phyloP scores from a whole-genome alignment of 2,113 vertebrate genomes.

The Vulpes vulpes region DNA sequence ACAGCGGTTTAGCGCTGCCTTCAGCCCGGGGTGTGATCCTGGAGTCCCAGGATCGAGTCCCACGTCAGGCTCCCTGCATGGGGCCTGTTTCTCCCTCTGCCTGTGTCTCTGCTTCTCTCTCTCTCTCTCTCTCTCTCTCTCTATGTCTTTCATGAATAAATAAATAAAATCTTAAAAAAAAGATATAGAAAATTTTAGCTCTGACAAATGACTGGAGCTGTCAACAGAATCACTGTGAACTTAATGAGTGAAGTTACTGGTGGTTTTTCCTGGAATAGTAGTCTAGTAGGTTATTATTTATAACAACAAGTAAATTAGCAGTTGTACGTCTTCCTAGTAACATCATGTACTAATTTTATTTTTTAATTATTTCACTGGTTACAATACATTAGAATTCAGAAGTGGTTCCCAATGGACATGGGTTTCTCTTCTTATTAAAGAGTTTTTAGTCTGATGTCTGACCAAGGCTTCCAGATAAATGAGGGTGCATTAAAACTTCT shows the following conservation, averaged over 20 bases:
- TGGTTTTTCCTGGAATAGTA: constrained; percentile 31
- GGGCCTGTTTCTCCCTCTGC: no score
- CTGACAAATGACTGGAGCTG: not conserved
- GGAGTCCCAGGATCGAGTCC: no score
- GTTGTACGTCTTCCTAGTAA: not conserved
- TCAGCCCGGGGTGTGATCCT: no score
- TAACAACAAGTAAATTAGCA: constrained; percentile 12
- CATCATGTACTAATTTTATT: constrained; percentile 43
- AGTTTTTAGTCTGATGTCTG: constrained; percentile 55
- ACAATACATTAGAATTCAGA: constrained; percentile 47
- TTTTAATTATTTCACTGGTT: constrained; percentile 44
- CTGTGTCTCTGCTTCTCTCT: no score
- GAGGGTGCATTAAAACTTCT: constrained; percentile 16
- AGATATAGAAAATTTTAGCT: constrained; percentile 32
- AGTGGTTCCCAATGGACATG: constrained; percentile 38
- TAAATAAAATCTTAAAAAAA: no score
- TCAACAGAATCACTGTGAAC: not conserved
- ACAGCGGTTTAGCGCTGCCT: no score
- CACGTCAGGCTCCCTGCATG: no score
- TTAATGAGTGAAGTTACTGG: constrained; percentile 47
- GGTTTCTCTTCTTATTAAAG: constrained; percentile 50
- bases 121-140: no score
- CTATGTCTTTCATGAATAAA: no score
- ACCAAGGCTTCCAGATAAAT: not conserved
- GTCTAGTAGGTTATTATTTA: not conserved